Evolutionary conservation across 2,113 vertebrate species (phyloP).

Genomic region (Stercorarius parasiticus): DNA sequence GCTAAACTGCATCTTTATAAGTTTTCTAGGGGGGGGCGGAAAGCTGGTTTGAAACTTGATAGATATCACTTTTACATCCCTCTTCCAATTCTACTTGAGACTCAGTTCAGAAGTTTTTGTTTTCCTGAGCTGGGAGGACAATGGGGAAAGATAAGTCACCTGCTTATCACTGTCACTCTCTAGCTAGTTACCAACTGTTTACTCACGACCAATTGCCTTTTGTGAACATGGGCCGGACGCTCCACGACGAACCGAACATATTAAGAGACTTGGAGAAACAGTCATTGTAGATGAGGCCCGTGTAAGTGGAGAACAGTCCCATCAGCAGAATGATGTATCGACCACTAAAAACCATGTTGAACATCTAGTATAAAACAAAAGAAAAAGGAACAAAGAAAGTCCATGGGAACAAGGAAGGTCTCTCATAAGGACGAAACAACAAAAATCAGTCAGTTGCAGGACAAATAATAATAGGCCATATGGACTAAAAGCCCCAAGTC

Average conservation of each 20-base stretch:
- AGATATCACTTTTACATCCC: not conserved
- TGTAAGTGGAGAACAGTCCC: constrained; percentile 96
- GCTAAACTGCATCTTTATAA: not conserved
- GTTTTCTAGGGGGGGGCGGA: not conserved
- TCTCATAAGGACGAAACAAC: not conserved
- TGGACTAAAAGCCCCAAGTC: not conserved
- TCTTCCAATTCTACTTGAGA: not conserved
- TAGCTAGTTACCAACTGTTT: not conserved
- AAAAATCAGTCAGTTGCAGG: not conserved
- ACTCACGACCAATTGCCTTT: constrained; percentile 94
- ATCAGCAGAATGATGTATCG: constrained; percentile 97
- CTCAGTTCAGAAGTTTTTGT: not conserved
- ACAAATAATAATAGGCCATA: rapidly evolving
- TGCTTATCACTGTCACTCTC: not conserved
- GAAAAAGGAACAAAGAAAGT: not conserved
- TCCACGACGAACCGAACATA: constrained; percentile 94
- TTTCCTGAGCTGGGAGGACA: not conserved
- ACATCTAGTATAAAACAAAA: constrained; percentile 79
- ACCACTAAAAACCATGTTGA: constrained; percentile 91
- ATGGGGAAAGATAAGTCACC: not conserved
- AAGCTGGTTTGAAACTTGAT: not conserved
- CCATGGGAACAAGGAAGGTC: not conserved
- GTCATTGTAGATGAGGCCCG: constrained; percentile 97
- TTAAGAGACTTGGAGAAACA: constrained; percentile 98
- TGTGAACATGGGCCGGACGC: constrained; percentile 89